Base-by-base conservation (phyloP, 1,140 invertebrate species). In the Mactra quadrangularis region DNA sequence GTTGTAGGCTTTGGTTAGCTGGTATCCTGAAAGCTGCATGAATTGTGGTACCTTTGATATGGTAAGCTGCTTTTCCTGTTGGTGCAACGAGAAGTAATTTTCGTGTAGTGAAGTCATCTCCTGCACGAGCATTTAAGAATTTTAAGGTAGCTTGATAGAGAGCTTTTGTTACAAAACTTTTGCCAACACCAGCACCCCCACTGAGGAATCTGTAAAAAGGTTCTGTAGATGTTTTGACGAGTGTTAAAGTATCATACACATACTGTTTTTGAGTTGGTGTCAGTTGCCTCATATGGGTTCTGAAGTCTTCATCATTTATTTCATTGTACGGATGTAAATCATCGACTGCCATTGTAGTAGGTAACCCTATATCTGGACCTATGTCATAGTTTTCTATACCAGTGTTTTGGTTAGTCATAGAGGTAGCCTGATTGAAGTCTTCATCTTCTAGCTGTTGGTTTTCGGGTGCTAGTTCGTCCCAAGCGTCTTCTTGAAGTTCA, bases 111-210 rank as follows among this genome's bases (percentile, higher is more conserved):
- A 55, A 79, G n/a, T 84, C 52, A 31, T 84, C 53, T 45, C 70
- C 77, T 25, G 57, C 2, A 45, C 27, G 15, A n/a, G 25, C 75
- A n/a, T 81, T 84, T 17, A 66, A 72, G 72, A 47, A 82, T 38
- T 70, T 77, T 19, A 82, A 41, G 13, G 81, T 25, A 7, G 45
- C 60, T 50, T 87, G 83, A 77, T 84, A 84, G 1, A 85, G 47
- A 41, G 71, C 82, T 50, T 41, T 76, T 25, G 72, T 62, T 3
- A 85, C 66, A 64, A 60, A 57, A 53, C 47, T 82, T 71, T 87
- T n/a, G n/a, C n/a, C n/a, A n/a, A n/a, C n/a, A n/a, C n/a, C n/a
- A n/a, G n/a, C n/a, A n/a, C n/a, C n/a, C 15, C 85, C 85, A 77
- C 52, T 76, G 7, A 83, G 47, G 35, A 85, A 86, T 64, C 47